Evolutionary conservation across 2,888 invertebrate species (phyloP), one percentile per base, ranked within the genome.

Genomic region (Microctonus aethiopoides): DNA sequence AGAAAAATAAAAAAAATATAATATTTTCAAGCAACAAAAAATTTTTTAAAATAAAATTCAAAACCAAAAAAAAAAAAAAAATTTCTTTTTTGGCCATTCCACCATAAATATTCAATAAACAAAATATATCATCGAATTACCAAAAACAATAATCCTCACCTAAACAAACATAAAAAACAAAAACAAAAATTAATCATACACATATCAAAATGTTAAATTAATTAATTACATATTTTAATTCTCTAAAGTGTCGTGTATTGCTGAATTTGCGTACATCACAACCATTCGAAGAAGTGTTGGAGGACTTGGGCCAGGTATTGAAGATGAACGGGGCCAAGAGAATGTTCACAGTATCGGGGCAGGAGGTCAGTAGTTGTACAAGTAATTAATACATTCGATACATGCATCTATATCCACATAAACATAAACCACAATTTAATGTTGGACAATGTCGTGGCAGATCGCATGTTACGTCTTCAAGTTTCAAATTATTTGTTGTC

Each of bases 261-360:
- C 88, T 98, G 73, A 98, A 98, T 85, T 91, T 97, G 79, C 92
- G 95, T 75, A 97, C 97, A 20, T 93, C 95, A 34, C 97, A 97
- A 83, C 95, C 96, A 0, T 98, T 97, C 84, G 97, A 97, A 87
- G 97, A 97, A 84, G 95, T 98, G 36, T 89, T 98, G 69, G 94
- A 94, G 85, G 97, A 98, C 87, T 90, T 98, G 81, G 97, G 97
- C 57, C 95, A 95, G 88, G 95, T 97, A 59, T 89, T 98, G 75
- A 96, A 95, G 89, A 95, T 96, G 92, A 95, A 92, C 81, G 94
- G 95, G 72, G 95, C 95, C 75, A 94, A 95, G 86, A 90, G 94
- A 85, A 95, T 97, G 93, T 96, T 94, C 88, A 97, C 97, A 34
- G 94, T 95, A 59, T 93, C 93, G 39, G 95, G 96, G 39, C 96